Conservation (phyloP, 2,113 vertebrate species). For the Coregonus clupeaformis region DNA sequence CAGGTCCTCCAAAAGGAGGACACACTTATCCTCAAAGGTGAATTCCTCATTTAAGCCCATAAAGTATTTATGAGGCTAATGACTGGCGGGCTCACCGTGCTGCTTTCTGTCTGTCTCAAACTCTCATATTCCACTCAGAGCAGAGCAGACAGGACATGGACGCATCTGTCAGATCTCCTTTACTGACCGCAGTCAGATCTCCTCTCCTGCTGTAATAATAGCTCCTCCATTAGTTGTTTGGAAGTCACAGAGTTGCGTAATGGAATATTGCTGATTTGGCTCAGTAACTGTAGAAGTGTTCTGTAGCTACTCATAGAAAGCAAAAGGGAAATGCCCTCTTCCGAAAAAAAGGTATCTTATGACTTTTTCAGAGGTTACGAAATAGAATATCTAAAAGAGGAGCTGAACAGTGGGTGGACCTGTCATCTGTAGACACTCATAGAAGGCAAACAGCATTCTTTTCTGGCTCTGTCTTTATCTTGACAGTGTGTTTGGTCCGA, state of each 20-base stretch:
- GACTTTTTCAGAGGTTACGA: background rate
- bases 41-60: slow-evolving; percentile 8
- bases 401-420: background rate
- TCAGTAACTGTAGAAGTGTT: no score
- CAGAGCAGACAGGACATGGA: slow-evolving; percentile 3
- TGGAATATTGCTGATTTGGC: no score
- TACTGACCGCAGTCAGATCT: background rate
- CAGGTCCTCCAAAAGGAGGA: no score
- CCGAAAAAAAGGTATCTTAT: no score
- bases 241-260: slow-evolving; percentile 4
- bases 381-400: background rate
- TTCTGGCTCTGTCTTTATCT: background rate
- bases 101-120: background rate
- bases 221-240: slow-evolving; percentile 33
- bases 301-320: no score
- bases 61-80: slow-evolving; percentile 10
- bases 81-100: background rate
- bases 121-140: slow-evolving; percentile 31
- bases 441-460: background rate
- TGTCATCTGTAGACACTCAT: background rate
- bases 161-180: background rate
- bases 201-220: slow-evolving; percentile 15
- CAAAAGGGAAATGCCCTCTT: no score
- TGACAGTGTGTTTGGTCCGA: background rate
- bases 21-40: slow-evolving; percentile 17